Evolutionary conservation across 2,888 invertebrate species (phyloP), one percentile per base, ranked within the genome.

Genomic region (Phytoseiulus persimilis): DNA sequence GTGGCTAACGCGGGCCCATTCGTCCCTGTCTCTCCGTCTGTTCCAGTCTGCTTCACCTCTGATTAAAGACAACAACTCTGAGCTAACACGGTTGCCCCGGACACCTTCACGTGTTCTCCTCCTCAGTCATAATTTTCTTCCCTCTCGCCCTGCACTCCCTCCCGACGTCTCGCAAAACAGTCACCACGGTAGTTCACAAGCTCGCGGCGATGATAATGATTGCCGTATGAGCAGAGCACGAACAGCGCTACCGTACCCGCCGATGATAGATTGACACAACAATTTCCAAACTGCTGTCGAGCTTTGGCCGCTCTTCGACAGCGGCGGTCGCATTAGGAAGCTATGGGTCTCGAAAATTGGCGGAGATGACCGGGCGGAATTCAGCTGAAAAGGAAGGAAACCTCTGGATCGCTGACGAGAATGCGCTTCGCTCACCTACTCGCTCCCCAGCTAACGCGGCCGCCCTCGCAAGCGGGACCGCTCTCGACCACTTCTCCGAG

Each of bases 41-140:
- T 65, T 65, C 65, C 65, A 65, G 65, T 65, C 65, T 65, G 65
- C 65, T 65, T 65, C 65, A 65, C 65, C 65, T 65, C 65, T 65
- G 65, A 65, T 65, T 65, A 65, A 65, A 65, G 65, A 65, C 65
- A 65, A 65, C 65, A 14, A 65, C 18, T 65, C 65, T 28, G 65
- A 11, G 65, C 65, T 65, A 65, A 65, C 65, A 65, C 65, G 18
- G 65, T 65, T 28, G 65, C 65, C 18, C 65, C 18, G 28, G 18
- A 65, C 65, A 65, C 65, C 23, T 65, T 65, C 65, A 11, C 65
- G 65, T 65, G 14, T 65, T 65, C 65, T 14, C 65, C 65, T 65
- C 23, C 65, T 65, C 18, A 23, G 65, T 65, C 65, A 65, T 65
- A 65, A 65, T 65, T 65, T 65, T 65, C 65, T 65, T 65, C 28